Percentiles rank a stretch among this genome's conserved stretches.
Evolutionary conservation across 2,888 invertebrate species (phyloP).

Genomic region (Drosophila fungiperda): DNA sequence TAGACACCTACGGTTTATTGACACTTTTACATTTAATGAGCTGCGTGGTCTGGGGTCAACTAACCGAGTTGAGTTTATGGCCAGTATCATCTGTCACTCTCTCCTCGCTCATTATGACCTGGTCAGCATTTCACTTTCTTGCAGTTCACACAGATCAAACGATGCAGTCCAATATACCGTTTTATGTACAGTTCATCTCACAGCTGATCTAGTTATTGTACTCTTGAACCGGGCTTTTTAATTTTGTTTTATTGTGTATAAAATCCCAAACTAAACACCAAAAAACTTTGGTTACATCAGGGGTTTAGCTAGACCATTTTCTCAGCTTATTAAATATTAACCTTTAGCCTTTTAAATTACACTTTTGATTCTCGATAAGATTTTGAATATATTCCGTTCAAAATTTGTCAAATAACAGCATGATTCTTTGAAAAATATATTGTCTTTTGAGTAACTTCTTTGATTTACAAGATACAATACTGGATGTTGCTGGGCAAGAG

Average conservation of each 20-base stretch:
- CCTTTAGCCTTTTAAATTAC: too few relatives aligned
- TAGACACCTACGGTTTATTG: constrained; percentile 65
- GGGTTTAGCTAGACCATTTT: background rate
- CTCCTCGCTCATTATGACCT: constrained; percentile 21
- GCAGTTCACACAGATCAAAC: constrained; percentile 17
- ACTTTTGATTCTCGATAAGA: background rate
- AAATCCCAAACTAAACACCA: background rate
- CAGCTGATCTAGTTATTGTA: background rate
- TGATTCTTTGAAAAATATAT: background rate
- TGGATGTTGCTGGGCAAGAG: background rate
- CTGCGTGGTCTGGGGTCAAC: constrained; percentile 55
- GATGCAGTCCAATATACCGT: background rate
- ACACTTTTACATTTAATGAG: constrained; percentile 77
- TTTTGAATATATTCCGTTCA: rapidly evolving
- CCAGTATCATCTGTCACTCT: constrained; percentile 34
- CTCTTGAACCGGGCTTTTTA: background rate
- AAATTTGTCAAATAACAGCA: too few relatives aligned
- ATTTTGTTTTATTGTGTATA: background rate
- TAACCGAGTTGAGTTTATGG: constrained; percentile 34
- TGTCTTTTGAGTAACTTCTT: background rate
- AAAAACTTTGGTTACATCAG: background rate
- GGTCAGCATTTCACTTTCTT: constrained; percentile 39
- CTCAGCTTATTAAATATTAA: background rate
- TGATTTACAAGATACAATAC: background rate
- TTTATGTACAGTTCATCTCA: constrained; percentile 17